Conservation (phyloP, 2,888 invertebrate species). For the Latrodectus elegans region DNA sequence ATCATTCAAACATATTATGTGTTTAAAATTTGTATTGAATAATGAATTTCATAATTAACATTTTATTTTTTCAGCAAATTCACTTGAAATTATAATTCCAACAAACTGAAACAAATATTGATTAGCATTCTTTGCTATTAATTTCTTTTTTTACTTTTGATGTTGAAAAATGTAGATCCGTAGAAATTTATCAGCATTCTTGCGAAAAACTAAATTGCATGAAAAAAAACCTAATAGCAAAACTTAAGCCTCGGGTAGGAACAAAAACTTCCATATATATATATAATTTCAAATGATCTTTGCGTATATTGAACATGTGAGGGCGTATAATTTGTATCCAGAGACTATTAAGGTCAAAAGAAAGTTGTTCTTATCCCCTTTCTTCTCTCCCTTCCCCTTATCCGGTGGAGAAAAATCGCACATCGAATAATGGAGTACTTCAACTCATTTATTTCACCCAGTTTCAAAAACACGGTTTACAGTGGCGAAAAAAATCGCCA, state of each 20-base stretch:
- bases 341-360: conserved; percentile 67
- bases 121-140: too few relatives aligned
- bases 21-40: too few relatives aligned
- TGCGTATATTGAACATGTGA: conserved; percentile 24
- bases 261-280: too few relatives aligned
- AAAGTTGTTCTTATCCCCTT: conserved; percentile 41
- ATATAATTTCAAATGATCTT: conserved; percentile 48
- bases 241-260: not conserved
- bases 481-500: conserved; percentile 22
- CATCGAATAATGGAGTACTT: conserved; percentile 60
- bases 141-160: too few relatives aligned
- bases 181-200: too few relatives aligned
- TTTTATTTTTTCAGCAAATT: too few relatives aligned
- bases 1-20: too few relatives aligned
- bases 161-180: too few relatives aligned
- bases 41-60: too few relatives aligned
- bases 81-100: too few relatives aligned
- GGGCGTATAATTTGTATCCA: conserved; percentile 61
- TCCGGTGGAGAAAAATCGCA: conserved; percentile 39
- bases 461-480: conserved; percentile 64
- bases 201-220: too few relatives aligned
- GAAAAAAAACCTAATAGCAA: not conserved
- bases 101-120: too few relatives aligned
- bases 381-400: not conserved
- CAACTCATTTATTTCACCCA: conserved; percentile 63